Evolutionary conservation across 2,797 vertebrate genomes (phyloP).

Genomic region (Poecilia picta): DNA sequence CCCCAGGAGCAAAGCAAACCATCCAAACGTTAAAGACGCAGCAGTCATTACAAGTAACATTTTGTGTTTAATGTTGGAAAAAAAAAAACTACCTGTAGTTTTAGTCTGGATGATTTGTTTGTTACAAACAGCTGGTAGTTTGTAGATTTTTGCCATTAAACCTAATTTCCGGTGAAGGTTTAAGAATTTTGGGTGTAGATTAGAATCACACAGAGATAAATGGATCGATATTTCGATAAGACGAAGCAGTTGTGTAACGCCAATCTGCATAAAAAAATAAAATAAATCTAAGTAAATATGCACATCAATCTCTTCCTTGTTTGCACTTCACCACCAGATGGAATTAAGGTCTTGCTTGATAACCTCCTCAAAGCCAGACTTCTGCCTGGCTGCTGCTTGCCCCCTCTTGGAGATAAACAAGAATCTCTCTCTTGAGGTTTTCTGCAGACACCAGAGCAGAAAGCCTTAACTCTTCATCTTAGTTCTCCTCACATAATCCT

Average conservation of each 20-base stretch:
- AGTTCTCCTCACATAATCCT: slow-evolving; percentile 7
- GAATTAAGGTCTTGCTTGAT: slow-evolving; percentile 10
- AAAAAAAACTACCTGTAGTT: background rate
- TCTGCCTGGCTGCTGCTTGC: slow-evolving; percentile 12
- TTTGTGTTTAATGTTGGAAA: background rate
- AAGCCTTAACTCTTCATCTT: slow-evolving; percentile 12
- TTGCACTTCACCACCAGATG: background rate
- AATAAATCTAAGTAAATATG: background rate
- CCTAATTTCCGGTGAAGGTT: background rate
- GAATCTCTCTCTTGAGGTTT: too few species aligned
- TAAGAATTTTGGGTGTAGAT: background rate
- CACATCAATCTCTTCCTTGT: background rate
- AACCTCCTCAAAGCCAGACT: slow-evolving; percentile 8
- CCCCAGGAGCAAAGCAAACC: background rate
- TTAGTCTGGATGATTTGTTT: background rate
- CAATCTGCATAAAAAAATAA: background rate
- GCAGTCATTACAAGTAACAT: background rate
- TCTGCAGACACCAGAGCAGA: background rate
- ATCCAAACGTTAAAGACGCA: background rate
- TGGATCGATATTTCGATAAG: background rate
- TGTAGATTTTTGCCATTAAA: background rate
- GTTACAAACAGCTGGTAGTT: background rate
- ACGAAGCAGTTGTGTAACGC: background rate
- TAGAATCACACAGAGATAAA: slow-evolving; percentile 14
- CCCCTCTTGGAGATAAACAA: slow-evolving; percentile 16